Conservation (phyloP, 2,797 vertebrate genomes). For the Taeniopygia guttata region DNA sequence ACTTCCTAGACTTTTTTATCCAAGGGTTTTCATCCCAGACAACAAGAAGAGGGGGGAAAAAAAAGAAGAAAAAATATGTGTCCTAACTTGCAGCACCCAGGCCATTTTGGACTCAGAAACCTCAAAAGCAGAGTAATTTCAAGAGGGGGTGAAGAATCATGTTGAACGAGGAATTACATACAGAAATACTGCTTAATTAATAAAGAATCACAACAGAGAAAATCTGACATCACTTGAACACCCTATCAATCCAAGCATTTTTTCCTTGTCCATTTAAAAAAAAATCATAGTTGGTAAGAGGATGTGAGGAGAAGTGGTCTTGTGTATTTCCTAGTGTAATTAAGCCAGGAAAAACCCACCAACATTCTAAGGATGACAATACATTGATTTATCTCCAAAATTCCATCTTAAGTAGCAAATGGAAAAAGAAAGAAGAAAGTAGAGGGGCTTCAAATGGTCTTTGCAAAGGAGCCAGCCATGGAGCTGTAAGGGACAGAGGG, state of each 20-base stretch:
- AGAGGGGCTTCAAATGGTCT: neutral
- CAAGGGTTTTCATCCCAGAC: neutral
- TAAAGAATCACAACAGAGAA: neutral
- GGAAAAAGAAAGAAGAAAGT: neutral
- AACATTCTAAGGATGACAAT: neutral
- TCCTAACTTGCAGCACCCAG: neutral
- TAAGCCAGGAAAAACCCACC: neutral
- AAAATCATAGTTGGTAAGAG: neutral
- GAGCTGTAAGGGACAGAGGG: neutral
- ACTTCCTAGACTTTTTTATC: neutral
- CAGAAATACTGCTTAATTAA: neutral
- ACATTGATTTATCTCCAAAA: neutral
- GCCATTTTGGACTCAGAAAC: neutral
- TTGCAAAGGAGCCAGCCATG: neutral
- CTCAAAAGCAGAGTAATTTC: neutral
- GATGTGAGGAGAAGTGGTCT: neutral
- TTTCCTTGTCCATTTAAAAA: neutral
- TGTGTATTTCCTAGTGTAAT: neutral
- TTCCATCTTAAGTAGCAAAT: neutral
- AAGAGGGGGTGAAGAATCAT: neutral
- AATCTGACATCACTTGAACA: neutral
- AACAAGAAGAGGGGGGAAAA: neutral
- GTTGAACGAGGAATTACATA: neutral
- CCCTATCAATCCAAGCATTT: neutral
- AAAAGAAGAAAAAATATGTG: fast-evolving